phyloP scores from a whole-genome alignment of 2,797 vertebrate genomes.

The Mus caroli region DNA sequence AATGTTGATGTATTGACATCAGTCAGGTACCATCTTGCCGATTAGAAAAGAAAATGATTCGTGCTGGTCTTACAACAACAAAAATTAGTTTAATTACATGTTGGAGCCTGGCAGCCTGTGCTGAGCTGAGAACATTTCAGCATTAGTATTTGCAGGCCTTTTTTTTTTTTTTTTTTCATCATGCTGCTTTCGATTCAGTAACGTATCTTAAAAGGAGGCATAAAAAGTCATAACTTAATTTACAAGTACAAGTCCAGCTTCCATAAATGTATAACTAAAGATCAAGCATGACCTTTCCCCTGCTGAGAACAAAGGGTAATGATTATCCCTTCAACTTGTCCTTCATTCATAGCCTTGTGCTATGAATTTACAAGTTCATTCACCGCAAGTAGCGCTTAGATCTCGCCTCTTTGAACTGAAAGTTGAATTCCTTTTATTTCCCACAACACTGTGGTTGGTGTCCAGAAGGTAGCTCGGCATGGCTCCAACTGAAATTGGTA shows the following conservation, averaged over 20 bases:
- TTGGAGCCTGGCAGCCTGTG: conserved; percentile 54
- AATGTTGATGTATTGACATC: neutral
- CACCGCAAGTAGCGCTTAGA: conserved; percentile 16
- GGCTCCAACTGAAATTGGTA: conserved; percentile 6
- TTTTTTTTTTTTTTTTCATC: neutral
- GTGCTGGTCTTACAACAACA: neutral
- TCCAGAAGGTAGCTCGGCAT: neutral
- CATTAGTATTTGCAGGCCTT: neutral
- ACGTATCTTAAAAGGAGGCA: conserved; percentile 59
- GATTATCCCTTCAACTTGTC: neutral
- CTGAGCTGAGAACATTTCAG: conserved; percentile 40
- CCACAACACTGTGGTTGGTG: neutral
- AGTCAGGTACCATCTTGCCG: neutral
- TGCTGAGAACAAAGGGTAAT: conserved; percentile 1
- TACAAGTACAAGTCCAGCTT: neutral
- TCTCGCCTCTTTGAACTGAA: conserved; percentile 43
- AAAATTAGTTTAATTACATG: conserved; percentile 64
- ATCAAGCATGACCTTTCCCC: conserved; percentile 52
- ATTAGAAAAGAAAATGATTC: neutral
- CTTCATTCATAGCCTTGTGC: neutral
- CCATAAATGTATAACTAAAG: conserved; percentile 60
- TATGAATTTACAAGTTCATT: conserved; percentile 7
- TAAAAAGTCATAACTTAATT: conserved; percentile 26
- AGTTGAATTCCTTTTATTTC: conserved; percentile 56
- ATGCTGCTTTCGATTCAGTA: conserved; percentile 7